Base-by-base conservation (phyloP, 1,140 invertebrate genomes). In the Calycopis cecrops region DNA sequence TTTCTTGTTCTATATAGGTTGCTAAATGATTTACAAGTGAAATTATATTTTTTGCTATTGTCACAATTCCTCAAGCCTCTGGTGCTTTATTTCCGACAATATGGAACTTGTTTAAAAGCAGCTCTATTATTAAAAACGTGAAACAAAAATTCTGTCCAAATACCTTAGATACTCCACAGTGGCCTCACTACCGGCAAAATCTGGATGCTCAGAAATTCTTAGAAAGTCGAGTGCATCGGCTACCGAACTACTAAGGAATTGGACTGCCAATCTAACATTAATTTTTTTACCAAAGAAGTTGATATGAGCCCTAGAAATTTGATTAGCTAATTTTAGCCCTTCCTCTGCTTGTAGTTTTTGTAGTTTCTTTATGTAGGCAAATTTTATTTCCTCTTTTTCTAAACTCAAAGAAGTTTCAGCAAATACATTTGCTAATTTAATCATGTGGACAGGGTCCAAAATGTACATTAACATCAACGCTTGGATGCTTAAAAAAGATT, bases 21-120 rank as follows among this genome's bases (percentile, higher is more conserved):
- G 52, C 35, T 44, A 53, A 53, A 53, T 42, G 37, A 44, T 53
- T 53, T n/a, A 14, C 10, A 7, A 17, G 14, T 4, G 9, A 10
- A 10, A 42, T 16, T 16, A 11, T 53, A 40, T 44, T 6, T 44
- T 40, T 53, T 21, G 52, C 52, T n/a, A 42, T 53, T 42, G 9
- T 18, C 33, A 53, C 17, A 50, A 38, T 12, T 40, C 35, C 37
- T n/a, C 11, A 16, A 21, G 34, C 34, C 21, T 52, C 35, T 35
- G 50, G 50, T 52, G 34, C 9, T 12, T 50, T 14, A 16, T 51
- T 37, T 42, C 42, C 51, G n/a, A 34, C n/a, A 35, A 9, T 10
- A 28, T 57, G 55, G 33, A 57, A 51, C 38, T 47, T 52, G n/a
- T n/a, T n/a, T n/a, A n/a, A n/a, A n/a, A n/a, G n/a, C n/a, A n/a